phyloP scores from a whole-genome alignment of 2,888 invertebrate genomes.

The Crepidodera aurea region DNA sequence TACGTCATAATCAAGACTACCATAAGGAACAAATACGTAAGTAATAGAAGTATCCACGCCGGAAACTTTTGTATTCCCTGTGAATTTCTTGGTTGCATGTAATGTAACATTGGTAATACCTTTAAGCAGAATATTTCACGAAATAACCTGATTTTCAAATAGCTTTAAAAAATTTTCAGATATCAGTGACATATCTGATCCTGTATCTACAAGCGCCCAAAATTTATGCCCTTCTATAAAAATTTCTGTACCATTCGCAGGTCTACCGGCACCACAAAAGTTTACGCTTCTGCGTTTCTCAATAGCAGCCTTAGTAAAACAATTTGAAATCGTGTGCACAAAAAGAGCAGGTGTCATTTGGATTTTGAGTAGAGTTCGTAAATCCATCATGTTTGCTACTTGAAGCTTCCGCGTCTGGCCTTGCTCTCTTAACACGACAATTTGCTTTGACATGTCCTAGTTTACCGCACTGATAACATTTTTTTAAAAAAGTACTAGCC shows the following conservation, averaged over 20 bases:
- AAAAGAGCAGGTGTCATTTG: constrained; percentile 18
- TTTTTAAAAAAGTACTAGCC: not conserved
- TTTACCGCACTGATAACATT: constrained; percentile 4
- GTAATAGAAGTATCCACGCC: not conserved
- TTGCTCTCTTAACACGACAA: not conserved
- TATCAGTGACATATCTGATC: constrained; percentile 27
- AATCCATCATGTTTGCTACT: not conserved
- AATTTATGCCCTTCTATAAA: constrained; percentile 14
- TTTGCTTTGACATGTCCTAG: constrained; percentile 1
- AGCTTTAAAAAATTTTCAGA: not conserved
- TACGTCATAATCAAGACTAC: not conserved
- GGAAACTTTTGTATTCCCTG: not conserved
- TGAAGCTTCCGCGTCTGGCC: not conserved
- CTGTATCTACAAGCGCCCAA: constrained; percentile 31
- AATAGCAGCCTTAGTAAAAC: constrained; percentile 32
- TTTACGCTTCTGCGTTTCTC: constrained; percentile 32
- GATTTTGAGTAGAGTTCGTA: not conserved
- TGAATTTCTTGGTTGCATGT: not conserved
- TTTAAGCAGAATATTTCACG: not conserved
- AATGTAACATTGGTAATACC: not conserved
- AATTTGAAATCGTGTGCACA: constrained; percentile 32
- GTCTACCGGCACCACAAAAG: constrained; percentile 21
- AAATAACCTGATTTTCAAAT: not conserved
- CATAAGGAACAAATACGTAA: not conserved
- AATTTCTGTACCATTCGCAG: not conserved